Percentiles rank a stretch among this genome's conserved stretches.
Conservation (phyloP, 2,888 invertebrate genomes). For the Spisula solida region DNA sequence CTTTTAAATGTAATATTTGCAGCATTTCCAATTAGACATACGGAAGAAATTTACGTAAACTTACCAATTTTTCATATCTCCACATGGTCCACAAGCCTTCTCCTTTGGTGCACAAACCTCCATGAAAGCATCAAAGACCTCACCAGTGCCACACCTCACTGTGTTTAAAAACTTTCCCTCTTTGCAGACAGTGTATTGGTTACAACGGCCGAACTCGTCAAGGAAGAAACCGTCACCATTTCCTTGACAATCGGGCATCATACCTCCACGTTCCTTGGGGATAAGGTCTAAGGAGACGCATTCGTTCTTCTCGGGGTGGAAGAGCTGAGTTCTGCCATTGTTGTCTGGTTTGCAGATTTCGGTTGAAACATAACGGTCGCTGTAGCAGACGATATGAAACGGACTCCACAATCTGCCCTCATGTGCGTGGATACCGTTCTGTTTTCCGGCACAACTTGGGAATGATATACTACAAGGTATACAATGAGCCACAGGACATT, state of each 20-base stretch:
- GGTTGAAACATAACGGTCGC: constrained; percentile 59
- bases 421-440: constrained; percentile 66
- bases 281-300: constrained; percentile 65
- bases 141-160: constrained; percentile 58
- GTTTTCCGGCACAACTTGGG: constrained; percentile 70
- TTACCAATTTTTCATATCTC: constrained; percentile 59
- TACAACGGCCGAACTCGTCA: constrained; percentile 76
- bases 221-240: constrained; percentile 72
- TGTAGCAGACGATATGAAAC: constrained; percentile 67
- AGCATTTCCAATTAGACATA: not conserved
- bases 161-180: constrained; percentile 58
- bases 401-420: constrained; percentile 64
- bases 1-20: too few species aligned
- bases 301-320: constrained; percentile 73
- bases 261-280: constrained; percentile 76
- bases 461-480: constrained; percentile 61
- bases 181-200: constrained; percentile 75
- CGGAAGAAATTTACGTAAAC: not conserved
- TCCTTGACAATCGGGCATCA: constrained; percentile 68
- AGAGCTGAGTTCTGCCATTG: constrained; percentile 62
- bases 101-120: constrained; percentile 53
- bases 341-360: constrained; percentile 61
- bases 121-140: constrained; percentile 56
- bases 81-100: constrained; percentile 67
- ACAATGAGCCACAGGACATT: constrained; percentile 67